These are phyloP conservation scores for Drosophila mayaguana DNA, from an alignment of 2,888 invertebrate genomes.

Conservation along the genomic window DNA sequence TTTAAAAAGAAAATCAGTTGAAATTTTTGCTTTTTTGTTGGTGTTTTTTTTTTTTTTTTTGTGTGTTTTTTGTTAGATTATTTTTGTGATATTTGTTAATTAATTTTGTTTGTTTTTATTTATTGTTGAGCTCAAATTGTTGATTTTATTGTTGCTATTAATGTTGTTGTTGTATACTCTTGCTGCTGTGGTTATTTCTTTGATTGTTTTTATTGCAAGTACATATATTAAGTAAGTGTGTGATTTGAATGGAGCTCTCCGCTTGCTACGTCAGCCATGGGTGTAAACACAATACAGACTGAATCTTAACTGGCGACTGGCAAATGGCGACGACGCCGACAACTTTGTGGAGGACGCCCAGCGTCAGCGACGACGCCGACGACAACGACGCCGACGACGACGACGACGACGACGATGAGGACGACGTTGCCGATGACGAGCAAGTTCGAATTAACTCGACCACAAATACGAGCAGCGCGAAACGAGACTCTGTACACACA, in stretches of 20 bases:
- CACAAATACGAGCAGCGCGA: slow-evolving; percentile 63
- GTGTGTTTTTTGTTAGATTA: slow-evolving; percentile 16
- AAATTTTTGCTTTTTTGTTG: background rate
- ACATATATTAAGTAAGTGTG: slow-evolving; percentile 51
- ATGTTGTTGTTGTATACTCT: slow-evolving; percentile 7
- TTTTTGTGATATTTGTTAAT: background rate
- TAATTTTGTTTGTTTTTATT: slow-evolving; percentile 13
- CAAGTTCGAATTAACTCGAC: slow-evolving; percentile 78
- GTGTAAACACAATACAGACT: slow-evolving; percentile 84
- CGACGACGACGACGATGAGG: slow-evolving; percentile 18
- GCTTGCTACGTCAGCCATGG: slow-evolving; percentile 82
- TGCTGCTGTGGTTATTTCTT: slow-evolving; percentile 17
- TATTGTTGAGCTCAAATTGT: slow-evolving; percentile 11
- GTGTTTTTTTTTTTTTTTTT: slow-evolving; percentile 11
- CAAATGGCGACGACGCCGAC: slow-evolving; percentile 53
- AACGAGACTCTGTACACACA: slow-evolving; percentile 36
- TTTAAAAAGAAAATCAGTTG: slow-evolving; percentile 48
- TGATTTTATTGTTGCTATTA: slow-evolving; percentile 12
- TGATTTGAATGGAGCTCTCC: slow-evolving; percentile 58
- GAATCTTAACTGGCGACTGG: slow-evolving; percentile 67
- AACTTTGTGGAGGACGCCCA: slow-evolving; percentile 45
- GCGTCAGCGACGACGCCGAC: slow-evolving; percentile 35
- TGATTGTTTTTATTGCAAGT: slow-evolving; percentile 55
- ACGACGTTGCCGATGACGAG: slow-evolving; percentile 41
- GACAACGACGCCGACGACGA: slow-evolving; percentile 6